phyloP scores from a whole-genome alignment of 2,113 vertebrate species.

The Anarhynchus alexandrinus region DNA sequence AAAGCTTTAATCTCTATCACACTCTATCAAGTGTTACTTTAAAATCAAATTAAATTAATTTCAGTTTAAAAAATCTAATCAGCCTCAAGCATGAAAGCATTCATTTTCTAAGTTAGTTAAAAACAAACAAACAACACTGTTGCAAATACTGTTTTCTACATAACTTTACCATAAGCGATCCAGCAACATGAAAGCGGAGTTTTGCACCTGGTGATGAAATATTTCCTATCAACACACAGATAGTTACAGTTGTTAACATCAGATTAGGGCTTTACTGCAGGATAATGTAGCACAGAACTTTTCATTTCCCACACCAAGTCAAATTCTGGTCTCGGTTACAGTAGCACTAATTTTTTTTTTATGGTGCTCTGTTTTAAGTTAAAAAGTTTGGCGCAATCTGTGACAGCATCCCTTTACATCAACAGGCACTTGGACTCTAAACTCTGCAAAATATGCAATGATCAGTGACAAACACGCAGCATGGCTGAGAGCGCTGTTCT shows the following conservation, averaged over 20 bases:
- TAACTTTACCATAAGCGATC: background rate
- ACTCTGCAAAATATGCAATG: background rate
- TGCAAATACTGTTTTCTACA: background rate
- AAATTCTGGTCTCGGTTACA: background rate
- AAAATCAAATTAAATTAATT: background rate
- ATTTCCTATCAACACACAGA: background rate
- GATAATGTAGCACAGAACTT: background rate
- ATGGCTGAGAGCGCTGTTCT: fast-evolving
- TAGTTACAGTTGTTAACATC: background rate
- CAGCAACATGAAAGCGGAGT: background rate
- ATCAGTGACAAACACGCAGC: background rate
- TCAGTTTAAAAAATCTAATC: background rate
- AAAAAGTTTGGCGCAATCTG: background rate
- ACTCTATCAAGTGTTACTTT: background rate
- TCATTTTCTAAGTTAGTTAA: background rate
- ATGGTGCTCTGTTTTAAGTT: background rate
- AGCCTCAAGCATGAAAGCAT: background rate
- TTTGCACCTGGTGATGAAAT: background rate
- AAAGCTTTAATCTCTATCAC: constrained; percentile 8
- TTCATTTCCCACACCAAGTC: background rate
- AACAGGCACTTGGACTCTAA: background rate
- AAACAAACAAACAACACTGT: background rate
- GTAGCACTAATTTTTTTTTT: background rate
- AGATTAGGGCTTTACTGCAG: background rate
- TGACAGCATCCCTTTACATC: background rate